These are phyloP conservation scores for Trematocara unimaculatum DNA, from an alignment of 2,113 vertebrate genomes.

Conservation along the genomic window DNA sequence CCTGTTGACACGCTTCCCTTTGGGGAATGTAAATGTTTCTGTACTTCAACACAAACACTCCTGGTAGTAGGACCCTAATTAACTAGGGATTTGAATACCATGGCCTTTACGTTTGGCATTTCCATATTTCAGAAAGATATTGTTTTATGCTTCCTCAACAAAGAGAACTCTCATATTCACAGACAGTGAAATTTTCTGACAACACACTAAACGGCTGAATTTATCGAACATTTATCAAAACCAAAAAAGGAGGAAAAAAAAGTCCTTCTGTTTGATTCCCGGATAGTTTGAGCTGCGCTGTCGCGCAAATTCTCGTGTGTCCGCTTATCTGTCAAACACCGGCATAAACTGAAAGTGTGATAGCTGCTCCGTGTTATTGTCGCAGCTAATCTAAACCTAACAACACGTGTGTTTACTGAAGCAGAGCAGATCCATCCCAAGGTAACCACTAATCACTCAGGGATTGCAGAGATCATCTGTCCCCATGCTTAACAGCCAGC, in stretches of 20 bases:
- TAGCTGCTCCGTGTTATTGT: slow-evolving; percentile 44
- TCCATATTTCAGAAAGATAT: slow-evolving; percentile 58
- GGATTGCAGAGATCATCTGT: slow-evolving; percentile 41
- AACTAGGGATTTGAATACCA: slow-evolving; percentile 63
- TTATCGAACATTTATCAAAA: not conserved
- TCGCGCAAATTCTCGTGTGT: not conserved
- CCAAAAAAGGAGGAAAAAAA: not conserved
- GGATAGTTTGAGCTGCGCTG: not conserved
- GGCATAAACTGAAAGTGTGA: slow-evolving; percentile 22
- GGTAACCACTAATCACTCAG: slow-evolving; percentile 49
- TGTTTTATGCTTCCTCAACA: slow-evolving; percentile 41
- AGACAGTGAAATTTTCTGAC: not conserved
- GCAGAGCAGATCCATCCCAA: slow-evolving; percentile 35
- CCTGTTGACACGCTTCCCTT: slow-evolving; percentile 62
- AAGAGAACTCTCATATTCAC: slow-evolving; percentile 30
- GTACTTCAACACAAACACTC: slow-evolving; percentile 58
- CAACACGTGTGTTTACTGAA: slow-evolving; percentile 44
- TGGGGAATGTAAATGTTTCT: slow-evolving; percentile 68
- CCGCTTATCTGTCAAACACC: slow-evolving; percentile 7
- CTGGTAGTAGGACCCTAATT: slow-evolving; percentile 61
- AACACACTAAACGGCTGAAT: not conserved
- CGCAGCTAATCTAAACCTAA: slow-evolving; percentile 27
- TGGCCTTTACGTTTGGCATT: slow-evolving; percentile 64
- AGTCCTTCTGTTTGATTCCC: not conserved
- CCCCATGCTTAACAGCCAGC: slow-evolving; percentile 15